Conservation (phyloP, 2,797 vertebrate genomes). For the Huso huso region DNA sequence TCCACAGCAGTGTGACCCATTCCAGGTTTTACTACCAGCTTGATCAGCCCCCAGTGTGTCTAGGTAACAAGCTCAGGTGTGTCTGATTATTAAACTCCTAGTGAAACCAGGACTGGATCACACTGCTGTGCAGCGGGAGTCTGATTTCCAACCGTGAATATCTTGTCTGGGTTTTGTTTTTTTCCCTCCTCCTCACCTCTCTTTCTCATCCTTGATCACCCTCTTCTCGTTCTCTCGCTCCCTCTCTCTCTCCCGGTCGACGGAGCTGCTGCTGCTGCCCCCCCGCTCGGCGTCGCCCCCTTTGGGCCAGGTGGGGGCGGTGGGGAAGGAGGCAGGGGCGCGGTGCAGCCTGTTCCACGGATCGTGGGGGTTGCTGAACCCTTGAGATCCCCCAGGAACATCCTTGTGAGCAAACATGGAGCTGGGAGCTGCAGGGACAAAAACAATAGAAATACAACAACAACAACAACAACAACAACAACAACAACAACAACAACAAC, state of each 20-base stretch:
- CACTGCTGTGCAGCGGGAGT: too few species aligned
- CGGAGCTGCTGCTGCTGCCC: conserved; percentile 31
- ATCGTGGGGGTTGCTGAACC: conserved; percentile 64
- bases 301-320: conserved; percentile 72
- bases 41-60: too few species aligned
- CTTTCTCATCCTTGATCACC: conserved; percentile 82
- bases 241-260: background rate
- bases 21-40: too few species aligned
- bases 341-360: conserved; percentile 79
- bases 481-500: too few species aligned
- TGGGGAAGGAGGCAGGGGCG: conserved; percentile 68
- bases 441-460: too few species aligned
- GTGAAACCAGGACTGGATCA: too few species aligned
- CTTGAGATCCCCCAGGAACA: conserved; percentile 52
- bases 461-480: too few species aligned
- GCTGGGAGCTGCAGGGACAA: conserved; percentile 45
- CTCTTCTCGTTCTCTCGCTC: background rate
- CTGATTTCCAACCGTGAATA: background rate
- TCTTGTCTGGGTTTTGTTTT: too few species aligned
- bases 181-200: conserved; percentile 53
- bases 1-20: too few species aligned
- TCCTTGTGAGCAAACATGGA: conserved; percentile 81
- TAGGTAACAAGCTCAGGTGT: too few species aligned
- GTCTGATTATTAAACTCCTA: too few species aligned
- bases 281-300: conserved; percentile 61